Conservation (phyloP, 2,888 invertebrate genomes). For the Diadegma fenestrale region DNA sequence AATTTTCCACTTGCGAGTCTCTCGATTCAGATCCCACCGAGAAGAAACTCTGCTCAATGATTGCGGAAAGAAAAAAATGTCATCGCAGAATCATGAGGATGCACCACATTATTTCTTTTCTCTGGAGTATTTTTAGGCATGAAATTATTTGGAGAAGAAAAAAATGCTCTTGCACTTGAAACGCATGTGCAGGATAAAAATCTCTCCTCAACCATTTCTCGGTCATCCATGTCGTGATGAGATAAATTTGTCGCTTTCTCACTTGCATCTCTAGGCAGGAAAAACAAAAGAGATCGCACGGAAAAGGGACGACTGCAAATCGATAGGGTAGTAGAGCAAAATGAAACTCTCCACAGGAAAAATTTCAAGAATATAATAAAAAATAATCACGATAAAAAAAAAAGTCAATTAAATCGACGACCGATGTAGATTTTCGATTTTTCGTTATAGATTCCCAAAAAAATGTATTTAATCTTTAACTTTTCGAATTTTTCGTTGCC, state of each 20-base stretch:
- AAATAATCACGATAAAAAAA: too few relatives aligned
- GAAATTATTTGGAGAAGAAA: not conserved
- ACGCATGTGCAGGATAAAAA: not conserved
- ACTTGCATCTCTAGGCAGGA: not conserved
- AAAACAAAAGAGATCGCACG: not conserved
- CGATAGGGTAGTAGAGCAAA: not conserved
- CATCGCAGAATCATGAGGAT: not conserved
- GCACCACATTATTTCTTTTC: not conserved
- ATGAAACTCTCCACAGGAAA: not conserved
- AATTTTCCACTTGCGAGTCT: not conserved
- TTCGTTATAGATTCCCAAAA: too few relatives aligned
- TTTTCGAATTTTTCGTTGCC: too few relatives aligned
- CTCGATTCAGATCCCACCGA: not conserved
- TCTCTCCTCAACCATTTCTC: not conserved
- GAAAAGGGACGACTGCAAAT: not conserved
- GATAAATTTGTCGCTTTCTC: not conserved
- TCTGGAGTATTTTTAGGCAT: conserved; percentile 1
- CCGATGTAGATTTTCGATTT: too few relatives aligned
- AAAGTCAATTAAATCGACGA: too few relatives aligned
- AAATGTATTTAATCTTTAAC: too few relatives aligned
- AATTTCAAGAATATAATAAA: not conserved
- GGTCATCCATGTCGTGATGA: not conserved
- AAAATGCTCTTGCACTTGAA: conserved; percentile 1
- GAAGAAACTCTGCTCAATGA: not conserved
- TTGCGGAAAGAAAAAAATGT: not conserved